These are phyloP conservation scores for Diabrotica virgifera DNA, from an alignment of 1,140 invertebrate genomes.

Conservation along the genomic window DNA sequence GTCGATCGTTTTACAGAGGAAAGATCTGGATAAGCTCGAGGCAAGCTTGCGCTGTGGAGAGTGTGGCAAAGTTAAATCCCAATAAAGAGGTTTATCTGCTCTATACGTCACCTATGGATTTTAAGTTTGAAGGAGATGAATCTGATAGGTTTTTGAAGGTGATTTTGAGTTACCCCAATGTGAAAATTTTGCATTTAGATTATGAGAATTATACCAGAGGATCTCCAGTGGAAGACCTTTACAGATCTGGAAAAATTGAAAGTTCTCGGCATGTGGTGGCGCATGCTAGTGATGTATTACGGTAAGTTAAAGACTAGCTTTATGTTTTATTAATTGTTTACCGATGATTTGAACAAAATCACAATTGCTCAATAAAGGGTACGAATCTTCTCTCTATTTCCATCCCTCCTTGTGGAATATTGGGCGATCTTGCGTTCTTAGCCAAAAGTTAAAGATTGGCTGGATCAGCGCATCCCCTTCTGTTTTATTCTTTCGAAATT, in stretches of 20 bases:
- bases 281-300: constrained; percentile 65
- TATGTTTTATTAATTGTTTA: neutral
- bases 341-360: too few relatives aligned
- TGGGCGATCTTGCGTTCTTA: too few relatives aligned
- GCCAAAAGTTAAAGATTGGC: too few relatives aligned
- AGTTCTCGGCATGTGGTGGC: constrained; percentile 54
- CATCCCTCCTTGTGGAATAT: too few relatives aligned
- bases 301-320: constrained; percentile 24
- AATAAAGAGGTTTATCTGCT: constrained; percentile 56
- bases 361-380: too few relatives aligned
- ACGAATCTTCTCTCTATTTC: too few relatives aligned
- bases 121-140: constrained; percentile 41
- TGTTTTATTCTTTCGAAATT: too few relatives aligned
- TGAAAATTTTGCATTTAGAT: constrained; percentile 57
- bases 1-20: constrained; percentile 45
- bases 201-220: constrained; percentile 56
- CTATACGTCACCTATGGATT: constrained; percentile 52
- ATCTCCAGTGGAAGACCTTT: constrained; percentile 63
- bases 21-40: constrained; percentile 51
- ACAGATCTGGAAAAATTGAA: constrained; percentile 54
- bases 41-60: constrained; percentile 67
- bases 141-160: constrained; percentile 47
- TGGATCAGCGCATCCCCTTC: too few relatives aligned
- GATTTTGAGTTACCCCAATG: constrained; percentile 56
- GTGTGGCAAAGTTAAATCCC: constrained; percentile 61